Evolutionary conservation across 2,113 vertebrate species (phyloP).

Genomic region (Formicarius rufipectus): DNA sequence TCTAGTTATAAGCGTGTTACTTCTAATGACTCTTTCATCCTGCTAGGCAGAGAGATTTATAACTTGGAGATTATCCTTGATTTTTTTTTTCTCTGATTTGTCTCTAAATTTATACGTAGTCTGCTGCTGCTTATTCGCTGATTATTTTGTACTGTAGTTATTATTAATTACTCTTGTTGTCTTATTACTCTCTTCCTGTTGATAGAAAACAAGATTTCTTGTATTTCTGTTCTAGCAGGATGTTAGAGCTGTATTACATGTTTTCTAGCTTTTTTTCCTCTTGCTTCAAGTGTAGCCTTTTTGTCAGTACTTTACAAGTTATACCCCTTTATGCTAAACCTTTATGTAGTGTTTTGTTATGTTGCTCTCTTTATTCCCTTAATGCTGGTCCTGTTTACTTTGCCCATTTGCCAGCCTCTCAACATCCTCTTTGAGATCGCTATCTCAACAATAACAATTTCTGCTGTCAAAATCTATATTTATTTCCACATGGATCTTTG

Average conservation of each 20-base stretch:
- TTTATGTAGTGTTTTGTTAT: not conserved
- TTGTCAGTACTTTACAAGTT: not conserved
- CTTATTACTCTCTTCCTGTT: not conserved
- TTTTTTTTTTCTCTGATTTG: not conserved
- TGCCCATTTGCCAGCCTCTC: not conserved
- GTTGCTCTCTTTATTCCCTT: not conserved
- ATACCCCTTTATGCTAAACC: not conserved
- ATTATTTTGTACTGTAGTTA: not conserved
- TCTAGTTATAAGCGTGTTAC: not conserved
- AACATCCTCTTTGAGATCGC: not conserved
- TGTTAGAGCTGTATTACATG: not conserved
- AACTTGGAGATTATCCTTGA: not conserved
- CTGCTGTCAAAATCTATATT: not conserved
- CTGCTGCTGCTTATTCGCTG: not conserved
- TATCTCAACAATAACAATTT: conserved; percentile 2
- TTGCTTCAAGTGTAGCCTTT: not conserved
- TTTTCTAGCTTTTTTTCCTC: not conserved
- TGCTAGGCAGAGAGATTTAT: not conserved
- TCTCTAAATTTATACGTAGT: not conserved
- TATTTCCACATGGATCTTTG: not conserved
- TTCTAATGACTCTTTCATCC: not conserved
- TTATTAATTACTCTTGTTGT: not conserved
- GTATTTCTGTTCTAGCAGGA: not conserved
- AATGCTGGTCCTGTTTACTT: not conserved
- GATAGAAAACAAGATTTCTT: not conserved